A percentile compares a stretch with the other conserved stretches of the same genome.
Conservation (phyloP, 2,888 invertebrate species). For the Oxystoma pomonae region DNA sequence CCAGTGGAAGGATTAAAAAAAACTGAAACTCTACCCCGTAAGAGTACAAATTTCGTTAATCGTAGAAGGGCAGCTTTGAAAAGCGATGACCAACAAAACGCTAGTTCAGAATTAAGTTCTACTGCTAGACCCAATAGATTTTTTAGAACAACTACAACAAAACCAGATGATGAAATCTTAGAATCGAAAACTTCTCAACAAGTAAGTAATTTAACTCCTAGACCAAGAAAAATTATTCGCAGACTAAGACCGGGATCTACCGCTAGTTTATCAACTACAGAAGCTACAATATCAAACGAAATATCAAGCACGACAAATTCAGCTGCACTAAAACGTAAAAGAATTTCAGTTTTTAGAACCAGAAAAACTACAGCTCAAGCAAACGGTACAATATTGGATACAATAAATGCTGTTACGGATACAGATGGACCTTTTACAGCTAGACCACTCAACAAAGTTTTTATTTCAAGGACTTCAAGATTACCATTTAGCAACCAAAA, state of each 20-base stretch:
- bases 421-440: background rate
- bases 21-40: conserved; percentile 27
- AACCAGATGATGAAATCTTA: background rate
- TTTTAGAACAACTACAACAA: conserved; percentile 24
- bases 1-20: conserved; percentile 22
- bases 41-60: conserved; percentile 23
- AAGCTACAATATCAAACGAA: conserved; percentile 1
- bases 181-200: background rate
- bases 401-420: background rate
- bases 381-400: background rate
- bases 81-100: conserved; percentile 26
- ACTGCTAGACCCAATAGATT: conserved; percentile 18
- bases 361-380: conserved; percentile 13
- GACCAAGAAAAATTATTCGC: conserved; percentile 32
- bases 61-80: conserved; percentile 21
- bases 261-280: background rate
- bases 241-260: conserved; percentile 30
- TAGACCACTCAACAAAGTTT: conserved; percentile 14
- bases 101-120: conserved; percentile 21
- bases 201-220: conserved; percentile 9
- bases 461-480: conserved; percentile 13
- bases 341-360: conserved; percentile 14
- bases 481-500: conserved; percentile 19
- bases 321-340: conserved; percentile 20
- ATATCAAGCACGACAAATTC: conserved; percentile 10